Conservation (phyloP, 2,113 vertebrate species). For the Oreochromis aureus region DNA sequence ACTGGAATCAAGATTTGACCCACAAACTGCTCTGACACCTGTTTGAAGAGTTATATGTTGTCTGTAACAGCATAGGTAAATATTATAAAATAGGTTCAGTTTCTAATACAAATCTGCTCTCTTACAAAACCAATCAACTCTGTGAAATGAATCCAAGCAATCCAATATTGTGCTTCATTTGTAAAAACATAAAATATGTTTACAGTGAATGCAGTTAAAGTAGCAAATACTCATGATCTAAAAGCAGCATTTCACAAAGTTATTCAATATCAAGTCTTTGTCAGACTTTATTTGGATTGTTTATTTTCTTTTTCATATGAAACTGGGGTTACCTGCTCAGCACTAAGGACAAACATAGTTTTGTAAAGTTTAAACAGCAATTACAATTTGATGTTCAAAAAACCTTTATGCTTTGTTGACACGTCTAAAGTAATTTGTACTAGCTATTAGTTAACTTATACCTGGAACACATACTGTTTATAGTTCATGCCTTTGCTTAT, state of each 20-base stretch:
- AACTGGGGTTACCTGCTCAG: not conserved
- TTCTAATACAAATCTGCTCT: not conserved
- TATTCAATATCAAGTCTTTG: not conserved
- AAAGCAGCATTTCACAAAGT: not conserved
- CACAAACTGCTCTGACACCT: not conserved
- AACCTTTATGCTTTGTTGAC: not conserved
- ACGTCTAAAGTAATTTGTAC: not conserved
- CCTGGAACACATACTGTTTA: not conserved
- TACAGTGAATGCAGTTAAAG: not conserved
- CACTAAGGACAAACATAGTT: not conserved
- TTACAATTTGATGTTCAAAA: not conserved
- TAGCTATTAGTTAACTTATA: not conserved
- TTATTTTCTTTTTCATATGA: not conserved
- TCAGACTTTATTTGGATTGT: not conserved
- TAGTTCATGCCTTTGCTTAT: not conserved
- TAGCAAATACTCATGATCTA: not conserved
- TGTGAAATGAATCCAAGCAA: not conserved
- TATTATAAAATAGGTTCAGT: not conserved
- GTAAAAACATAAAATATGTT: not conserved
- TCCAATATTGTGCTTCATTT: not conserved
- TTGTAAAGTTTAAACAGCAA: not conserved
- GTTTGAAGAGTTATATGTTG: not conserved
- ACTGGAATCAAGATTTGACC: not conserved
- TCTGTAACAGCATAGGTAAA: accelerated
- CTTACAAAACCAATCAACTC: not conserved